Base-by-base conservation (phyloP, 2,113 vertebrate genomes). In the Halichoeres trimaculatus region DNA sequence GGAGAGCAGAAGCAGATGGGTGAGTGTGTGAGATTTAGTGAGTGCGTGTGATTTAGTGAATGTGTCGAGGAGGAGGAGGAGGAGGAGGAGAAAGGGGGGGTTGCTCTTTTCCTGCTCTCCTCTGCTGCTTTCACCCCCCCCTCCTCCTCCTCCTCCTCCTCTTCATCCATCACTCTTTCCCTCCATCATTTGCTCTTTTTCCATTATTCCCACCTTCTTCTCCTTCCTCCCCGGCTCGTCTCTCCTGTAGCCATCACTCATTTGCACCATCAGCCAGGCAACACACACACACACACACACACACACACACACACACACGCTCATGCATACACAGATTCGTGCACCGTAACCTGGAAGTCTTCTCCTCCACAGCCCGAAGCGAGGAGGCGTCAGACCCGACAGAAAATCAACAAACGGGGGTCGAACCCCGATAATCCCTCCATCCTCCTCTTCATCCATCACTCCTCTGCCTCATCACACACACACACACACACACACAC, bases 391-490 rank as follows among this genome's bases (percentile, higher is more conserved):
- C 20, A 8, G 47, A 45, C 22, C 70, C 34, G 73, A 85, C 76
- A 55, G 61, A 1, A 85, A 85, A 80, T 78, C 47, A 11, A 76
- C 54, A 70, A 54, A 72, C 52, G 50, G 58, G 45, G 61, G 70
- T 73, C 76, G 85, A 83, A 80, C 61, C 40, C 74, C 2, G 9
- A 75, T 77, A 78, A 88, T 83, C 54, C 60, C 45, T 69, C 65
- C 70, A 74, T 74, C 62, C 14, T 19, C 12, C 72, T 69, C 73
- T 61, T 51, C 60, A 80, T 83, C 57, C 73, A 85, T 82, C 85
- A 68, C 57, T 70, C 63, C 6, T 4, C 20, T n/a, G 54, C 63
- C 35, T 55, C 78, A 80, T 55, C 78, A 80, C 8, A 13, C 47
- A 56, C 38, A 23, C 53, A 69, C 45, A 63, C 59, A 48, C 23